Conservation (phyloP, 2,797 vertebrate genomes). For the Hylomyscus alleni region DNA sequence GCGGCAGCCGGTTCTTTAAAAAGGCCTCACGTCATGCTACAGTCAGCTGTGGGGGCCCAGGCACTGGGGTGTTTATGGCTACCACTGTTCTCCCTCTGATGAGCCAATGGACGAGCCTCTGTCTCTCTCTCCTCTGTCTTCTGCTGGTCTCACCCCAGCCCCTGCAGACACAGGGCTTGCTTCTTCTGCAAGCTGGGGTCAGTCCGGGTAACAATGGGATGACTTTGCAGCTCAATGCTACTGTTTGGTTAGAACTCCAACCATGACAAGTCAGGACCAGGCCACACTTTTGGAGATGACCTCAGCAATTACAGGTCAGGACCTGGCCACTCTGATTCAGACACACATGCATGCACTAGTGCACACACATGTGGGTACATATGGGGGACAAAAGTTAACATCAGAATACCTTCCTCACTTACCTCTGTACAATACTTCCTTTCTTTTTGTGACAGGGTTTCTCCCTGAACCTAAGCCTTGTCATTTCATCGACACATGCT, state of each 20-base stretch:
- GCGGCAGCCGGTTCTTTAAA: constrained; percentile 73
- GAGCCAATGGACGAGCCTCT: neutral
- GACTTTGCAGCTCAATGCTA: neutral
- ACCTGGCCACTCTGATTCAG: neutral
- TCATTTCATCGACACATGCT: neutral
- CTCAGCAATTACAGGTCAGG: neutral
- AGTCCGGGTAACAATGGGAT: neutral
- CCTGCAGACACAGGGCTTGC: neutral
- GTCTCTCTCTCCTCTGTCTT: neutral
- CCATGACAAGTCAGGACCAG: neutral
- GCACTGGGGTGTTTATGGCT: constrained; percentile 6
- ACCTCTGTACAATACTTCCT: neutral
- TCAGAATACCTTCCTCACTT: neutral
- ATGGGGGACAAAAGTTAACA: neutral
- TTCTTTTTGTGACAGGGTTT: neutral
- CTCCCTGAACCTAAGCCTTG: neutral
- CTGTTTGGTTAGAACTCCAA: neutral
- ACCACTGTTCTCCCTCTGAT: neutral
- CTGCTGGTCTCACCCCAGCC: neutral
- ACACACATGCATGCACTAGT: too few relatives aligned
- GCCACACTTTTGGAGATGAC: neutral
- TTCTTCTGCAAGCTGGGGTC: neutral
- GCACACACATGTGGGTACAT: too few relatives aligned
- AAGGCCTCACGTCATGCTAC: constrained; percentile 75
- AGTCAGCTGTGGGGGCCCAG: constrained; percentile 61